Conservation (phyloP, 2,113 vertebrate species). For the Turdus rufiventris region DNA sequence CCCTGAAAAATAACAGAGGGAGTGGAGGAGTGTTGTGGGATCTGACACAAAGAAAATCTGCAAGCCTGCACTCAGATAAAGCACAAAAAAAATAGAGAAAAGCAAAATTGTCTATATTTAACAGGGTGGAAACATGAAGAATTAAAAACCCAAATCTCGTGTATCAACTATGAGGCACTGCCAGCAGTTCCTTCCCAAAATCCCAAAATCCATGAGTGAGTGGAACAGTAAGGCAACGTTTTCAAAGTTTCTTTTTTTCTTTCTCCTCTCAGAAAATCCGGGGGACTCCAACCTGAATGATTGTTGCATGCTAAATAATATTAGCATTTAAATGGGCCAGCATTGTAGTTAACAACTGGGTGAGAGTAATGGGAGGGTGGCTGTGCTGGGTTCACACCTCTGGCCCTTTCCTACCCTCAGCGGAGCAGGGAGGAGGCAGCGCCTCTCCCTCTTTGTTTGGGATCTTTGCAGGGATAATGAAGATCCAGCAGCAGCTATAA, state of each 20-base stretch:
- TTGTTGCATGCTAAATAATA: slow-evolving; percentile 57
- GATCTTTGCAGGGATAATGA: background rate
- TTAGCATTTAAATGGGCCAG: slow-evolving; percentile 61
- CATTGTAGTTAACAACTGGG: slow-evolving; percentile 51
- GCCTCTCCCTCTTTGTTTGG: background rate
- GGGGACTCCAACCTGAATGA: slow-evolving; percentile 43
- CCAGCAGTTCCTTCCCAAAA: background rate
- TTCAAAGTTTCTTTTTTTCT: slow-evolving; percentile 19
- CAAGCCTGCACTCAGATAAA: background rate
- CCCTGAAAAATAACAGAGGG: background rate
- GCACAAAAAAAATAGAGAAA: background rate
- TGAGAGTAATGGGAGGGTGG: slow-evolving; percentile 59
- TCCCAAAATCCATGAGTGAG: background rate
- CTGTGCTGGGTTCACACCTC: slow-evolving; percentile 41
- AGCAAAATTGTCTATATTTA: background rate
- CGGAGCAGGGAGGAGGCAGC: background rate
- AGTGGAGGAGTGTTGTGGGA: background rate
- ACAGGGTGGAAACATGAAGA: background rate
- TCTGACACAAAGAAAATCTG: background rate
- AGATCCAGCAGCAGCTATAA: background rate
- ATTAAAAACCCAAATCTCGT: rapidly evolving
- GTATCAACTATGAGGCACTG: background rate
- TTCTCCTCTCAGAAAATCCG: background rate
- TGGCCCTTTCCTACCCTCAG: background rate
- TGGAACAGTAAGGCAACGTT: background rate